Conservation (phyloP, 2,113 vertebrate species). For the Ophiodon elongatus region DNA sequence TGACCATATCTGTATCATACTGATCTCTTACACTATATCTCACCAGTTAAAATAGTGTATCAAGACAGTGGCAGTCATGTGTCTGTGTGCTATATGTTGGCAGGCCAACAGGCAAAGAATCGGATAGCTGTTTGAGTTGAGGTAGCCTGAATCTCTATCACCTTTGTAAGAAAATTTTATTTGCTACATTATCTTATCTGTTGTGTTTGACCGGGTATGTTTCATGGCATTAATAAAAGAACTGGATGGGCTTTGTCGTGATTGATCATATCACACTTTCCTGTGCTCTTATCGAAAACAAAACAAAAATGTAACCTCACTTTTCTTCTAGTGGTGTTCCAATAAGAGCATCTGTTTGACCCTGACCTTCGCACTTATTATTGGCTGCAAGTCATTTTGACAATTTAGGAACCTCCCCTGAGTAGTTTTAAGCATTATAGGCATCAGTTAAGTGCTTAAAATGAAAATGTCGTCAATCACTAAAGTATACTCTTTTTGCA, state of each 20-base stretch:
- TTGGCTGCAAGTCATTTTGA: background rate
- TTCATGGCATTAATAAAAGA: background rate
- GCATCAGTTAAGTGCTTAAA: background rate
- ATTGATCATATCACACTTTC: background rate
- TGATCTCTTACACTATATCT: background rate
- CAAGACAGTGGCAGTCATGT: slow-evolving; percentile 19
- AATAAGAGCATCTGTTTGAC: background rate
- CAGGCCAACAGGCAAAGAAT: background rate
- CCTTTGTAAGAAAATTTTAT: background rate
- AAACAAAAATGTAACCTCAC: background rate
- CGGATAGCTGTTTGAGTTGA: background rate
- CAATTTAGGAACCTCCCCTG: background rate
- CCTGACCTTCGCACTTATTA: background rate
- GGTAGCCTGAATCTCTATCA: background rate
- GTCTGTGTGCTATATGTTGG: slow-evolving; percentile 7
- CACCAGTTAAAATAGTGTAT: background rate
- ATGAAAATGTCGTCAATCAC: background rate
- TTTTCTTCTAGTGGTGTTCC: background rate
- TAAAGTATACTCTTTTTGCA: background rate
- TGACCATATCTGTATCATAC: background rate
- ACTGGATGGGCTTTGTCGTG: background rate
- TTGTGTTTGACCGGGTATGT: background rate
- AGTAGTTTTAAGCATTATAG: background rate
- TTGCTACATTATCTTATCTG: background rate
- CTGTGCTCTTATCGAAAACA: background rate